Evolutionary conservation across 1,140 invertebrate species (phyloP), one percentile per base, ranked within the genome.

Genomic region (Berghia stephanieae): DNA sequence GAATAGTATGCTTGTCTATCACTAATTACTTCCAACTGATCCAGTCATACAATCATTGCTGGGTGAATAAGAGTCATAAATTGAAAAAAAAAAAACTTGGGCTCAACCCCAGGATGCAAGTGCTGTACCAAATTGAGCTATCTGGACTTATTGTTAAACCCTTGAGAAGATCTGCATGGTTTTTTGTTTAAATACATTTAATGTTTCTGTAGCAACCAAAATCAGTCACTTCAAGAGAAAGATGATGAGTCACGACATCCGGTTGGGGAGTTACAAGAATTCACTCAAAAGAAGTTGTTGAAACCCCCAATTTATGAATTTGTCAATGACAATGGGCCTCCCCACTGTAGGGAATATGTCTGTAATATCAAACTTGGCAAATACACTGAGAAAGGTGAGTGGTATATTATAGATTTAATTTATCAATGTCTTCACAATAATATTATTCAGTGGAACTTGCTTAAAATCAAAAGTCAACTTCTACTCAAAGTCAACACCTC

Each of bases 211-310:
- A 8, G 8, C 31, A 8, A n/a, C 16, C 63, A 34, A 24, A 40
- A 10, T 5, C 4, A 34, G 63, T 67, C 38, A 38, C 36, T 63
- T 6, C 3, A 24, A 36, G 5, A 21, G 21, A 60, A 60, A 18
- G 86, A 84, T 42, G 84, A 82, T 44, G 79, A 80, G 6, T 77
- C 80, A 24, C 87, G 91, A 18, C 98, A 99, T 89, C 97, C 97
- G 21, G 97, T 99, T 81, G 97, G 97, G 36, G 94, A 95, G 89
- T 90, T 99, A 16, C 97, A 98, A 90, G 97, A 99, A 90, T 93
- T 98, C 88, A 98, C 96, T 84, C 98, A 98, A 95, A 95, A 95
- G 75, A 93, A 94, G 73, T 94, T 96, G 76, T 96, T 96, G 94
- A 95, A 96, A 66, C 96, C 97, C 49, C 97, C 97, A 46, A 93